Evolutionary conservation across 2,797 vertebrate genomes (phyloP), one percentile per base, ranked within the genome.

Genomic region (Petrocephalus schoutedeni): DNA sequence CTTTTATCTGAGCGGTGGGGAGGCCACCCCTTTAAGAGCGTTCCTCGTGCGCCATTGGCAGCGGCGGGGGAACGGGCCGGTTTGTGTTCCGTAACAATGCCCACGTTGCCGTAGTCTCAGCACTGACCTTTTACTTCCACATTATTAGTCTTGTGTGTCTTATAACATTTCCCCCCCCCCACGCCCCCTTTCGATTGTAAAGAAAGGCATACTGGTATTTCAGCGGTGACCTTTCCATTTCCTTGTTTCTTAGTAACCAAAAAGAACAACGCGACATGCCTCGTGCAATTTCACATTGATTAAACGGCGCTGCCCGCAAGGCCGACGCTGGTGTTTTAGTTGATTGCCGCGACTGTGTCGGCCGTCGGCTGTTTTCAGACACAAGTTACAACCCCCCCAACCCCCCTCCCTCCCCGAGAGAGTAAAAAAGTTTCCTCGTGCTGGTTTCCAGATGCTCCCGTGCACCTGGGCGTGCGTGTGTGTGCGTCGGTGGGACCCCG

Each of bases 291-390:
- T 93, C 90, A 91, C 92, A 93, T 88, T 91, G 92, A 93, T 92
- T 92, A 92, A 93, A 90, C 91, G 87, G 90, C 91, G 92, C 92
- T 92, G 88, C 90, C 89, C 49, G 88, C 90, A 92, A 92, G 91
- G 91, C 91, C 91, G 90, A 92, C 92, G 92, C 93, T 93, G 93
- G 92, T 94, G 93, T 94, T 94, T 77, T 91, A 93, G 92, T 93
- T 94, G 93, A 94, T 94, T 92, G 93, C 92, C 88, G 93, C 93
- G 91, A 92, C 92, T 36, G 92, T 92, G 94, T 94, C 93, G 93
- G 93, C 93, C 93, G 92, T 92, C 88, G 91, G 91, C 88, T 91
- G 90, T 92, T 95, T 94, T 92, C 91, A 92, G 93, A 94, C 93
- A 93, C 92, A 93, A 93, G 92, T 19, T 19, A n/a, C 12, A 49